Evolutionary conservation across 2,113 vertebrate species (phyloP), one percentile per base, ranked within the genome.

Genomic region (Euleptes europaea): DNA sequence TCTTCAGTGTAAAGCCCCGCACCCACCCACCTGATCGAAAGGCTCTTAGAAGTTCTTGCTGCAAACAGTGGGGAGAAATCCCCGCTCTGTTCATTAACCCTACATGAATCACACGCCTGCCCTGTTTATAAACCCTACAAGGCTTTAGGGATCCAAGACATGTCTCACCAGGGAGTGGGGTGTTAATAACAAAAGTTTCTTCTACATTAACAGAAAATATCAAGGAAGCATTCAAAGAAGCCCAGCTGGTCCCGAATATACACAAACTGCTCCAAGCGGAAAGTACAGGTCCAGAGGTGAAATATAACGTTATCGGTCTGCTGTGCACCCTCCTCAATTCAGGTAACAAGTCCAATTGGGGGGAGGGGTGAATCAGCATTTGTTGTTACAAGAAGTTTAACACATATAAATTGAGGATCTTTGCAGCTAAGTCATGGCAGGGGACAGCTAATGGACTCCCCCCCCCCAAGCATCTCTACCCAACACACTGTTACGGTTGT

Each of bases 301-400:
- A 98, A 94, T 97, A 97, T 87, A 98, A 97, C 69, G 95, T 97
- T 80, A 91, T 98, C 84, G 94, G 96, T 38, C 97, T 98, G 81
- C 85, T 98, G 92, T 97, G 97, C 95, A 97, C 96, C 88, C 95
- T 98, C 86, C 94, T 97, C 77, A 97, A 97, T 89, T 97, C 97
- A 90, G 94, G 97, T 98, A 95, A 93, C 88, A 63, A 83, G 13
- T 63, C 88, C 35, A 70, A 2, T n/a, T 35, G 63, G 51, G 51
- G 13, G 5, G 51, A 15, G 51, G 21, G 5, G 33, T 33, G 40
- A 60, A 71, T 84, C 6, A 28, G 26, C 70, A 26, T 57, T 69
- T n/a, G 12, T 42, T 17, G 54, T 11, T 70, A 10, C 19, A 71
- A 21, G 28, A 84, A 8, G 12, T 23, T 11, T 42, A 69, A 78